Base-by-base conservation (phyloP, 1,140 invertebrate species). In the Ceratina japonica region DNA sequence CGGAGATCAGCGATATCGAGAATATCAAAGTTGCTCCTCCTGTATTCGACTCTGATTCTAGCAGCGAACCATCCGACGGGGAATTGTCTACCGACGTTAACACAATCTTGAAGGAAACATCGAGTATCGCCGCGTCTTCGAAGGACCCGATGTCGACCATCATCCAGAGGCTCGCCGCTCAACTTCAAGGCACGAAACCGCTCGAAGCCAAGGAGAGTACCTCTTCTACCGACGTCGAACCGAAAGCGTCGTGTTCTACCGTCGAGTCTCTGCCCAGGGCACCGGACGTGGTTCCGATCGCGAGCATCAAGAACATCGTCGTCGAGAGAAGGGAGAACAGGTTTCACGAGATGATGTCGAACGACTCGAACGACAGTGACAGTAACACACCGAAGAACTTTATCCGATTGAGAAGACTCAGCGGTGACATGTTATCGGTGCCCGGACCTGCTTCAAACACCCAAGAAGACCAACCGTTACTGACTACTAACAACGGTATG, bases 121-220 rank as follows among this genome's bases (percentile, higher is more conserved):
- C 80, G 0, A 88, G 73, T 15, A 89, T 88, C 1, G 87, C 84
- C 18, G 85, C 83, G 10, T 82, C 87, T 0, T 87, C 88, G 0
- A 90, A 88, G 24, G 89, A 81, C n/a, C 88, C 84, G 0, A 92
- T 92, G 89, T 80, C 91, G 72, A 92, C 89, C 0, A 93, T 90
- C 2, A 92, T 92, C 51, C 91, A 92, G 59, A 87, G 91, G 59
- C 79, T 92, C 0, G 91, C 90, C 1, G 91, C 91, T 12, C 89
- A 92, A 18, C 73, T 92, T 10, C 87, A 91, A 68, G 87, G 83
- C n/a, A 81, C 79, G n/a, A 90, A 91, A 54, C 78, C 85, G 10
- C 37, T 84, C 0, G 86, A 90, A 7, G 16, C 4, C 13, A 1
- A 51, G 76, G 10, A 49, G 72, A 31, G 82, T 13, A 61, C 18